A percentile compares a stretch with the other conserved stretches of the same genome.
These are phyloP conservation scores for Aeoliscus strigatus DNA, from an alignment of 2,797 vertebrate species.

Conservation along the genomic window DNA sequence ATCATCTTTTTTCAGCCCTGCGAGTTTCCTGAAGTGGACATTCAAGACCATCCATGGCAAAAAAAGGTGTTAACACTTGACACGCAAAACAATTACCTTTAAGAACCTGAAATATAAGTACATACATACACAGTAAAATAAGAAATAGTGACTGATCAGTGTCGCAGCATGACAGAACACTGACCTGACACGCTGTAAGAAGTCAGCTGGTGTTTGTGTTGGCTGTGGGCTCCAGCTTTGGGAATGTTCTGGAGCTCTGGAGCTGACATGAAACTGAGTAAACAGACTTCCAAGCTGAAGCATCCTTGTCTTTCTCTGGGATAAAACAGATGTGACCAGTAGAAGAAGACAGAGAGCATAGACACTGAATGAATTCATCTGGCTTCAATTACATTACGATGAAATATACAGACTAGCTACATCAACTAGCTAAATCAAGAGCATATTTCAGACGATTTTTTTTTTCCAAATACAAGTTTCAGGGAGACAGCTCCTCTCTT, in stretches of 20 bases:
- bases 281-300: constrained; percentile 66
- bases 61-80: too few relatives aligned
- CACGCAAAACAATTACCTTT: constrained; percentile 10
- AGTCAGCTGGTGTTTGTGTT: constrained; percentile 46
- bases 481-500: background rate
- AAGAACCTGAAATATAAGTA: background rate
- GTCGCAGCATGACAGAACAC: background rate
- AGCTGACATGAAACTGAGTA: constrained; percentile 56
- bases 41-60: background rate
- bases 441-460: too few relatives aligned
- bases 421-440: background rate
- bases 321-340: background rate
- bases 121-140: too few relatives aligned
- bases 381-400: background rate
- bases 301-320: constrained; percentile 55
- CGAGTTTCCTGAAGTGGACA: constrained; percentile 51
- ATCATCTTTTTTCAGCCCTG: constrained; percentile 67
- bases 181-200: constrained; percentile 59
- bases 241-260: constrained; percentile 33
- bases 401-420: background rate
- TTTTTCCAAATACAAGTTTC: too few relatives aligned
- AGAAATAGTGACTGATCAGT: too few relatives aligned
- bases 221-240: constrained; percentile 20
- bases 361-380: too few relatives aligned
- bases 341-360: too few relatives aligned